Base-by-base conservation (phyloP, 2,888 invertebrate species). In the Theretra japonica region DNA sequence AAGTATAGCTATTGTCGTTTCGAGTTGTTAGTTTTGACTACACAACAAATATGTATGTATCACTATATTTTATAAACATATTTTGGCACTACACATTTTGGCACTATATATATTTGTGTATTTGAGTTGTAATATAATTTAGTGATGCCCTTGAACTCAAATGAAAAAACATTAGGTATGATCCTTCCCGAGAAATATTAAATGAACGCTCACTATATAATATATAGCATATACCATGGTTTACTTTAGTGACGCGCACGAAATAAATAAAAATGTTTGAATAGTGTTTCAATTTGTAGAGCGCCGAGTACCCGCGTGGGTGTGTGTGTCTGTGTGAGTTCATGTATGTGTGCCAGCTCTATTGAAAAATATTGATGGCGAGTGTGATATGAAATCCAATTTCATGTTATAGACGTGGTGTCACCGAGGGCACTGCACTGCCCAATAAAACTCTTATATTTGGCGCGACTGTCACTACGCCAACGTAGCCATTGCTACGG, bases 341-440 rank as follows among this genome's bases (percentile, higher is more conserved):
- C 1, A 19, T 5, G 30, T n/a, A 30, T 28, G 28, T 19, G 33
- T 60, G 60, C 33, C 23, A 21, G 41, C 62, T 23, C 41, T 21
- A 65, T 65, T 65, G 19, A 41, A 41, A 65, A 23, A 41, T 41
- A 65, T 41, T 65, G 62, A 65, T 65, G 62, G 21, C 23, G 41
- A 41, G 21, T 62, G n/a, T 15, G 41, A 41, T 41, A 65, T 65
- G 41, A 65, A 65, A 23, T 65, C 41, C 41, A 48, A 65, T 79
- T 77, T 72, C 75, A 75, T 77, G 79, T n/a, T n/a, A n/a, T 77
- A 75, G 79, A 76, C 75, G 71, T 75, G 70, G 75, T 41, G 41
- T 77, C 74, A 83, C 81, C 84, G 79, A 78, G 28, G 50, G 48
- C 70, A 75, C 17, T 53, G 70, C 75, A 65, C 65, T 73, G 48